Conservation (phyloP, 2,113 vertebrate genomes). For the Camelus dromedarius region DNA sequence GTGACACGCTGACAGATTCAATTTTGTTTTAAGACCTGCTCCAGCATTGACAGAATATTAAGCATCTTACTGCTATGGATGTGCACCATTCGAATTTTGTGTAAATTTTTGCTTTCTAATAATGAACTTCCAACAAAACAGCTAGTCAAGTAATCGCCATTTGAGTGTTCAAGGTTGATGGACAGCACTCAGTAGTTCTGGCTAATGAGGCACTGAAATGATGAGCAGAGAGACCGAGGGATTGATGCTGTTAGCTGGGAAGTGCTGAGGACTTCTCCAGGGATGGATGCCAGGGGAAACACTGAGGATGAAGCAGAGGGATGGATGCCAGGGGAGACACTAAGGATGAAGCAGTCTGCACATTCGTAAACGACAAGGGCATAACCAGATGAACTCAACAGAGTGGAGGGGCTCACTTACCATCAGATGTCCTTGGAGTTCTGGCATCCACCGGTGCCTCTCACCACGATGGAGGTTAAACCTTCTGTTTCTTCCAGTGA, state of each 20-base stretch:
- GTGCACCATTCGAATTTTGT: background rate
- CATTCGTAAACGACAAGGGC: rapidly evolving
- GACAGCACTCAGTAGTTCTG: background rate
- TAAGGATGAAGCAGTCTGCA: too few species aligned
- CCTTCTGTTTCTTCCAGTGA: too few species aligned
- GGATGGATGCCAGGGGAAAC: rapidly evolving
- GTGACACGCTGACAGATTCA: rapidly evolving
- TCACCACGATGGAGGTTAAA: rapidly evolving
- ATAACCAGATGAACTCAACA: rapidly evolving
- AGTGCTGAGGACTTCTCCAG: background rate
- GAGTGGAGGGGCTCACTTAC: background rate
- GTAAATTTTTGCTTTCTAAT: background rate
- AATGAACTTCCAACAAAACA: background rate
- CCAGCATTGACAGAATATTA: rapidly evolving
- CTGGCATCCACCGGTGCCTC: rapidly evolving
- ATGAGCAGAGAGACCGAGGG: background rate
- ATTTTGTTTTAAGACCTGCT: background rate
- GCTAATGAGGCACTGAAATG: background rate
- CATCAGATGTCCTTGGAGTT: rapidly evolving
- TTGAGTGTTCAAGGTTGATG: background rate
- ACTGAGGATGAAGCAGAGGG: too few species aligned
- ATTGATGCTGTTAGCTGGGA: background rate
- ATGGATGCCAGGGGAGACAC: rapidly evolving
- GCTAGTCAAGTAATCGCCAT: background rate
- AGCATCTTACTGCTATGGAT: background rate